Evolutionary conservation across 1,140 invertebrate species (phyloP).

Genomic region (Caenorhabditis briggsae): DNA sequence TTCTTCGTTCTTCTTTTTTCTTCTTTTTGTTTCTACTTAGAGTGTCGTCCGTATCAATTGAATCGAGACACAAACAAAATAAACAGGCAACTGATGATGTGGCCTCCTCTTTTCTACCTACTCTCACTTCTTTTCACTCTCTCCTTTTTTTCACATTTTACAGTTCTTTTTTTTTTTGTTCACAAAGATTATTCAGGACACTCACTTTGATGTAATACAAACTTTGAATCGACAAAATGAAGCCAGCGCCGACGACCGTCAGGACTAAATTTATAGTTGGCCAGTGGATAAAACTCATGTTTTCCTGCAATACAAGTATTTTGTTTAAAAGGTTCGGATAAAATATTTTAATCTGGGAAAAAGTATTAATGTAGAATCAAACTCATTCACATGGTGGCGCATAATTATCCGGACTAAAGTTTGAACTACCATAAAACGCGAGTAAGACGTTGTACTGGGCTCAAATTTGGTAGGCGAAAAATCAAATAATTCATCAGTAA

Average conservation of each 20-base stretch:
- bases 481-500: too few relatives aligned
- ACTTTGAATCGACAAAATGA: slow-evolving; percentile 43
- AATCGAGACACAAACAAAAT: slow-evolving; percentile 31
- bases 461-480: too few relatives aligned
- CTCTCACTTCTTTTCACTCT: background rate
- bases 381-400: too few relatives aligned
- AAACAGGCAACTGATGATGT: slow-evolving; percentile 24
- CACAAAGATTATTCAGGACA: background rate
- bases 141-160: background rate
- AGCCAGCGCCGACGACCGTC: slow-evolving; percentile 37
- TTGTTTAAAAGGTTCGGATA: too few relatives aligned
- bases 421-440: too few relatives aligned
- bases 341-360: too few relatives aligned
- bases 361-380: too few relatives aligned
- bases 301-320: background rate
- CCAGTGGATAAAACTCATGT: background rate
- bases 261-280: slow-evolving; percentile 24
- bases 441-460: too few relatives aligned
- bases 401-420: too few relatives aligned
- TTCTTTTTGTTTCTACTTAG: background rate
- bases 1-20: background rate
- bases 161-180: slow-evolving; percentile 13
- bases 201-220: slow-evolving; percentile 42
- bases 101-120: background rate
- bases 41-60: slow-evolving; percentile 4